Evolutionary conservation across 2,888 invertebrate species (phyloP), one percentile per base, ranked within the genome.

Genomic region (Formica aserva): DNA sequence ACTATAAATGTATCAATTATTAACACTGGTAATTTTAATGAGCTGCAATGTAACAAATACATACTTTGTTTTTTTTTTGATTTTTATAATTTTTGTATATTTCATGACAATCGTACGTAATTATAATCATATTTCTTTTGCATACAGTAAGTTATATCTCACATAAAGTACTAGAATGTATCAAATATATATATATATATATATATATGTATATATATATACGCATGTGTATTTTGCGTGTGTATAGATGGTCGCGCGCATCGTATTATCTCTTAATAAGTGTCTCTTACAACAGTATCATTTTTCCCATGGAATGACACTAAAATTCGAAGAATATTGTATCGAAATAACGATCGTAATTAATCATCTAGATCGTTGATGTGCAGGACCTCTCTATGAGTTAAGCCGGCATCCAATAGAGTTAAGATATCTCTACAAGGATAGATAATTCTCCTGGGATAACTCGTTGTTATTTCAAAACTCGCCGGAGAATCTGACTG

Each of bases 391-490:
- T 99, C 99, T 80, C 98, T 97, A 94, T 97, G 97, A 88, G 97
- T 97, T 57, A 99, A 96, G 29, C 99, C 99, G 32, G 97, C 97
- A 86, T 98, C 97, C 84, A 95, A 95, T 76, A 99, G 96, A 35
- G 97, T 97, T 80, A 95, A 94, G 8, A 96, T 95, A 63, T 95
- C 95, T 69, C 95, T 94, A 89, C 95, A 94, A 83, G 94, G 94
- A 89, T 97, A 96, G 78, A 99, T 95, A 85, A 97, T 96, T 87
- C 98, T 97, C 94, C 98, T 98, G 0, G 99, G 99, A 95, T 98
- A 99, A 95, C 99, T 99, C 88, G 98, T 98, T 71, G 98, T 98
- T 88, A 99, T 98, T 95, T 99, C 98, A 94, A 99, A 99, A 94
- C 97, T 97, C 94, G 98, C 96, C 1, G 99, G 99, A 18, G 99